phyloP scores from a whole-genome alignment of 2,888 invertebrate species.

The Epistrophella euchroma region DNA sequence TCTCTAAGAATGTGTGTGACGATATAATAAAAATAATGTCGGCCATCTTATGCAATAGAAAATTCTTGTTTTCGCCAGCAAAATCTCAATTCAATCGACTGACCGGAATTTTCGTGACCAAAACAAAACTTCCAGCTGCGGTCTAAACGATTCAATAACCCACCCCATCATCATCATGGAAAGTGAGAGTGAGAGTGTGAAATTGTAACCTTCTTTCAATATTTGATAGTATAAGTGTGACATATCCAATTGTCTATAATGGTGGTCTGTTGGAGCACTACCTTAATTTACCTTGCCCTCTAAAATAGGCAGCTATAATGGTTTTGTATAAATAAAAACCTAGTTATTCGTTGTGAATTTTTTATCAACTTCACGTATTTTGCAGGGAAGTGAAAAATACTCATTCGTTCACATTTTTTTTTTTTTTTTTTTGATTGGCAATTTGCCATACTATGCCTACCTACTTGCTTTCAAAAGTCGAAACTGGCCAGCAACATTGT shows the following conservation, averaged over 20 bases:
- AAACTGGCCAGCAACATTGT: constrained; percentile 29
- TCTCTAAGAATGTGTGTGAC: constrained; percentile 18
- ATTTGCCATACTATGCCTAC: too few relatives aligned
- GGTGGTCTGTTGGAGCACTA: neutral
- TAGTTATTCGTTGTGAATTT: constrained; percentile 21
- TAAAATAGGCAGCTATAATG: neutral
- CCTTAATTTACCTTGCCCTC: constrained; percentile 26
- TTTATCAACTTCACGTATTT: neutral
- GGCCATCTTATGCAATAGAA: constrained; percentile 22
- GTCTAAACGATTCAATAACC: too few relatives aligned
- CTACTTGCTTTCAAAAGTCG: neutral
- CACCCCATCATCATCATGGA: neutral
- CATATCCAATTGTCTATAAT: constrained; percentile 6
- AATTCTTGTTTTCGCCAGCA: neutral
- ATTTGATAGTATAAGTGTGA: neutral
- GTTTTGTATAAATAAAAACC: neutral
- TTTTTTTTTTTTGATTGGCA: constrained; percentile 8
- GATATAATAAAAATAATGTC: constrained; percentile 6
- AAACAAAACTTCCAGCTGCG: neutral
- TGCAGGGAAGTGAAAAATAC: neutral
- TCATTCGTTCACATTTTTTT: neutral
- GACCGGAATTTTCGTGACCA: constrained; percentile 11
- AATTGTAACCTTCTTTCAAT: constrained; percentile 6
- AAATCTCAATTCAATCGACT: neutral
- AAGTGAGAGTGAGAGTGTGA: constrained; percentile 20